A percentile compares a stretch with the other conserved stretches of the same genome.
These are phyloP conservation scores for Volucella bombylans DNA, from an alignment of 2,888 invertebrate species.

Conservation along the genomic window DNA sequence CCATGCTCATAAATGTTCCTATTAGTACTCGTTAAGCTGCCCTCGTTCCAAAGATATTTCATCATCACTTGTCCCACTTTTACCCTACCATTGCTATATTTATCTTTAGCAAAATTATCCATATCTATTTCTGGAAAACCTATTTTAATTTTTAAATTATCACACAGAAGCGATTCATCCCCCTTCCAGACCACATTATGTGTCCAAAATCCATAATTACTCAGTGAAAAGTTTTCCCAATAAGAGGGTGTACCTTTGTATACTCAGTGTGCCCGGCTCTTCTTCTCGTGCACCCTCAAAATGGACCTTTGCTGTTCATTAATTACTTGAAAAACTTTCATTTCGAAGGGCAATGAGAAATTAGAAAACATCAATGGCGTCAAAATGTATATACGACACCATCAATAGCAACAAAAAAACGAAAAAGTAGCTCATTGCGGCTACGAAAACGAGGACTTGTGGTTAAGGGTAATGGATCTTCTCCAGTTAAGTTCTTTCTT, in stretches of 20 bases:
- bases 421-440: not conserved
- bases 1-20: no score
- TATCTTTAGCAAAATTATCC: no score
- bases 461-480: slow-evolving; percentile 51
- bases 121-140: no score
- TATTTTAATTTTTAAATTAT: no score
- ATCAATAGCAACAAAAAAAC: not conserved
- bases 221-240: slow-evolving; percentile 4
- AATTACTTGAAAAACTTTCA: slow-evolving; percentile 47
- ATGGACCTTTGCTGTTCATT: slow-evolving; percentile 16
- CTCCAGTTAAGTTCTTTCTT: slow-evolving; percentile 21
- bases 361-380: slow-evolving; percentile 57
- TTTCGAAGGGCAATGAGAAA: slow-evolving; percentile 38
- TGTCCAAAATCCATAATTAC: not conserved
- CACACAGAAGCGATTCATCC: no score
- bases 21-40: no score
- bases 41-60: no score
- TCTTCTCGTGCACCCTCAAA: not conserved
- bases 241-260: not conserved
- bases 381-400: slow-evolving; percentile 26
- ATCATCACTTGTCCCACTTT: no score
- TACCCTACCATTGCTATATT: no score
- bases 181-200: no score
- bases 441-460: slow-evolving; percentile 18
- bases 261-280: not conserved